These are phyloP conservation scores for Endotricha flammealis DNA, from an alignment of 2,888 invertebrate species.

Conservation along the genomic window DNA sequence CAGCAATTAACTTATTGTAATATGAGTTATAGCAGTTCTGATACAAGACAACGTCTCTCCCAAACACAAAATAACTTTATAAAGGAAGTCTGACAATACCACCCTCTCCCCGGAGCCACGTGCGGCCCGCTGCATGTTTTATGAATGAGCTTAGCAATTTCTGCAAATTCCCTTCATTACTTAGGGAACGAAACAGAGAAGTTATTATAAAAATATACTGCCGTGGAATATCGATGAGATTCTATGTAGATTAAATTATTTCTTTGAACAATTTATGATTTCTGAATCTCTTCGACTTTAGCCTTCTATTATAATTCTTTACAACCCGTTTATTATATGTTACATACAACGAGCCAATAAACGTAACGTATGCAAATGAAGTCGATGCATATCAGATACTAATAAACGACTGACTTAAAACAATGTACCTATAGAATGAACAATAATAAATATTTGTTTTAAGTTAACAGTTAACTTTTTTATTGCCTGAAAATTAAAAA, in stretches of 20 bases:
- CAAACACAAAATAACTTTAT: slow-evolving; percentile 26
- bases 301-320: too few species aligned
- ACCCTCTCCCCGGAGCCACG: slow-evolving; percentile 43
- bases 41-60: slow-evolving; percentile 15
- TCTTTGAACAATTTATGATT: too few species aligned
- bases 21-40: slow-evolving; percentile 12
- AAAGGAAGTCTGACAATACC: slow-evolving; percentile 30
- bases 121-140: slow-evolving; percentile 56
- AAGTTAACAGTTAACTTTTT: too few species aligned
- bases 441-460: slow-evolving; percentile 33
- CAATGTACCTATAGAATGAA: slow-evolving; percentile 41
- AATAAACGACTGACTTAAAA: slow-evolving; percentile 33
- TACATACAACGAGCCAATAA: slow-evolving; percentile 23
- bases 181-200: slow-evolving; percentile 36
- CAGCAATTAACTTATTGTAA: slow-evolving; percentile 19
- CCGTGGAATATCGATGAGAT: slow-evolving; percentile 37
- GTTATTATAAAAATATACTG: slow-evolving; percentile 36
- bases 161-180: slow-evolving; percentile 45
- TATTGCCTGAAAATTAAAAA: too few species aligned
- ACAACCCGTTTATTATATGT: slow-evolving; percentile 16
- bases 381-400: slow-evolving; percentile 35
- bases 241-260: too few species aligned
- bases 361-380: slow-evolving; percentile 29
- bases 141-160: slow-evolving; percentile 56
- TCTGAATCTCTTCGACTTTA: too few species aligned